Base-by-base conservation (phyloP, 1,140 invertebrate species). In the Radopholus similis region DNA sequence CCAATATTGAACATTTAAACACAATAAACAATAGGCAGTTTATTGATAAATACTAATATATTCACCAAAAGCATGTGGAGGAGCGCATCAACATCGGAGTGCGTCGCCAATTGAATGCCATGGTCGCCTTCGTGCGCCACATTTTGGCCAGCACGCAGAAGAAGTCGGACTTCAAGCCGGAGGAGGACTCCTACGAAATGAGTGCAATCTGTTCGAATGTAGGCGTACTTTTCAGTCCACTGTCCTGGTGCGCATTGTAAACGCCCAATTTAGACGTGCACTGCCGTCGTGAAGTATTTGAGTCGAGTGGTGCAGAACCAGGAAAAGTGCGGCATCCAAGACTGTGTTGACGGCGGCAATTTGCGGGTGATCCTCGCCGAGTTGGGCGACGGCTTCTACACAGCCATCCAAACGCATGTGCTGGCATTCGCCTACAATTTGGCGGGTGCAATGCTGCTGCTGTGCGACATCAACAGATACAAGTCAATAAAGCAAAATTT, bases 401-500 rank as follows among this genome's bases (percentile, higher is more conserved):
- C 92, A 64, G 89, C 93, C n/a, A 90, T 97, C 59, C 93, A 93
- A 77, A 93, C 96, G 75, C 95, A 98, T 85, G 85, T 97, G 42
- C 89, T 91, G 72, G 90, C 92, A 76, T 97, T 92, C 86, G 91
- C 93, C 78, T 98, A 95, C 79, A 96, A 93, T 85, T 91, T 91
- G 21, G 89, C 92, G 65, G 95, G 90, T 90, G 94, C 93, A 2
- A 95, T 97, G 91, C 90, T 93, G 82, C 91, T 91, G 1, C 95
- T 98, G 69, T 97, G 92, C 85, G 95, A 98, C 86, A 90, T 98
- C 58, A 96, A 95, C 81, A 95, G 97, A 83, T 89, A 89, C 83
- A 86, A 93, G 34, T 92, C 89, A 82, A 91, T 57, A 11, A 18
- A 47, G 32, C 32, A 51, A 37, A 26, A 37, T 34, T 53, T 56